Base-by-base conservation (phyloP, 2,797 vertebrate species). In the Oreonectes daqikongensis region DNA sequence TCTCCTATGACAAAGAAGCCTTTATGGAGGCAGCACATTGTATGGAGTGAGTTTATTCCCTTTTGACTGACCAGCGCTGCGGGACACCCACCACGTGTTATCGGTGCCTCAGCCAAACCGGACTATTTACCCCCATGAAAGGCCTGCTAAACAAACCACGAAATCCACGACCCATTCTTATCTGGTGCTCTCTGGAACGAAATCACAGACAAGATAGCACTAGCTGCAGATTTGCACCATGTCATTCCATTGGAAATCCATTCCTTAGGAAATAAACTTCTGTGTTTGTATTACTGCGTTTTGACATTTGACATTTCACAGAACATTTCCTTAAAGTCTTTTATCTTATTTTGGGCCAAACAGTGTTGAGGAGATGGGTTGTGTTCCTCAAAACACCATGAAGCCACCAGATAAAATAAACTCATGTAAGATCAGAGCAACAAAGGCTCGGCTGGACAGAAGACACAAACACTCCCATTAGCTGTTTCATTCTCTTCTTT, bases 21-120 rank as follows among this genome's bases (percentile, higher is more conserved):
- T 92, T 94, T 93, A 93, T 94, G 85, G 82, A 60, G 11, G 61
- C 78, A 83, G 83, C 83, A 87, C 89, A 91, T 90, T 90, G 88
- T 90, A 88, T 88, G 90, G 90, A 83, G 85, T 80, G 75, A 81
- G 84, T 89, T 81, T 87, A 85, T 90, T 92, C 86, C 89, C 83
- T 80, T 86, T 81, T 85, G 88, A 90, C 89, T 92, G 93, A 93
- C 93, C 92, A 92, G 89, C 93, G 87, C 91, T 83, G 48, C 91
- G 65, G 92, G 93, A 90, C 85, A 85, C 83, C 87, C 86, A 89
- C 82, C 88, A 87, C 80, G 82, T 86, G 90, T 88, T 88, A 84
- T 91, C 48, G 72, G 85, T 82, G 87, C 85, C 89, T 84, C 85
- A 84, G 74, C 87, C 88, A 90, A 92, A 90, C 84, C 85, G 87